These are phyloP conservation scores for Scomber scombrus DNA, from an alignment of 2,113 vertebrate species.

Conservation along the genomic window DNA sequence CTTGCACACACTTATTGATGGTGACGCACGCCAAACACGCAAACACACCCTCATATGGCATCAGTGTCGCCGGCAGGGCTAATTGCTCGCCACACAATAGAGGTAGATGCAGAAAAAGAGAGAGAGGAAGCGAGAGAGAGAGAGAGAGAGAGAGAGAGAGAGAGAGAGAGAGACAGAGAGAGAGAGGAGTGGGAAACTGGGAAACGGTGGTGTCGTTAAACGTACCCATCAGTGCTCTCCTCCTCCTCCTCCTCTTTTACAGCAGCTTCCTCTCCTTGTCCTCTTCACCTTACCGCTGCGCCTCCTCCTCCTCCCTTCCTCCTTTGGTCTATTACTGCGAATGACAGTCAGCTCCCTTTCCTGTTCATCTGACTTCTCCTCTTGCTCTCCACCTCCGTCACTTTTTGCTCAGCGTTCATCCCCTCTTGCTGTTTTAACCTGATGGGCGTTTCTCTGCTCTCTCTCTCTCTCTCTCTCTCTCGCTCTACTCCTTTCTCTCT, in stretches of 20 bases:
- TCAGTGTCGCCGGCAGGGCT: constrained; percentile 30
- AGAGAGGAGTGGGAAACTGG: constrained; percentile 9
- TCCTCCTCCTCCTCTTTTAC: constrained; percentile 36
- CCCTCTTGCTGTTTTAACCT: constrained; percentile 59
- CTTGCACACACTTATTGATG: constrained; percentile 8
- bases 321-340: constrained; percentile 17
- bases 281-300: constrained; percentile 31
- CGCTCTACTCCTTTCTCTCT: constrained; percentile 38
- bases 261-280: constrained; percentile 35
- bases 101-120: background rate
- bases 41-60: constrained; percentile 44
- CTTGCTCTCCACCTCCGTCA: constrained; percentile 47
- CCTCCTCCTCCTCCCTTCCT: constrained; percentile 37
- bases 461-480: constrained; percentile 15
- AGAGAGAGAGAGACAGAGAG: constrained; percentile 12
- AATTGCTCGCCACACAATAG: constrained; percentile 58
- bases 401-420: constrained; percentile 44
- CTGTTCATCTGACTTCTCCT: constrained; percentile 50
- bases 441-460: constrained; percentile 65
- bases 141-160: background rate
- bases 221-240: constrained; percentile 70
- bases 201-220: constrained; percentile 38
- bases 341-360: constrained; percentile 25
- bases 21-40: constrained; percentile 31
- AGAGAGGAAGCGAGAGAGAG: background rate